Conservation (phyloP, 2,113 vertebrate species). For the Pseudonaja textilis region DNA sequence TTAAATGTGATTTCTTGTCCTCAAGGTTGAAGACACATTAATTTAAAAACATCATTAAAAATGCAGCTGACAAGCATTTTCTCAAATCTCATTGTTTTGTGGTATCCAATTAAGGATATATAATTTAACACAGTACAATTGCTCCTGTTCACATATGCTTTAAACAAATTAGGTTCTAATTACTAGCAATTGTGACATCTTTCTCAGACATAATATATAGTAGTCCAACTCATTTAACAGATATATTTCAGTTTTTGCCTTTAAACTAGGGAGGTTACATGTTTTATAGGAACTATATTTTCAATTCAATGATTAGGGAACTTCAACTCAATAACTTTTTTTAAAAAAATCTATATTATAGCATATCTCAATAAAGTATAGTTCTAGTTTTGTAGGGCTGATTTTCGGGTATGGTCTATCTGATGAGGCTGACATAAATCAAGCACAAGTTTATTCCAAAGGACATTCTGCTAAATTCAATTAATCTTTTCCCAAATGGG, state of each 20-base stretch:
- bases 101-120: constrained; percentile 7
- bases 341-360: neutral
- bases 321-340: neutral
- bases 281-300: constrained; percentile 1
- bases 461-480: neutral
- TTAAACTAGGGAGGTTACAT: constrained; percentile 1
- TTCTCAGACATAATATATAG: neutral
- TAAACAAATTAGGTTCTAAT: constrained; percentile 33
- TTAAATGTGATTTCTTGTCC: neutral
- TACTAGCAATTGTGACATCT: constrained; percentile 13
- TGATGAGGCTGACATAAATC: neutral
- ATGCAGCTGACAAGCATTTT: neutral
- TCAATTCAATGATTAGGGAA: constrained; percentile 1
- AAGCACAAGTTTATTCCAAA: neutral
- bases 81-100: constrained; percentile 8
- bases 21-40: neutral
- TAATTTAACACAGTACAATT: constrained; percentile 8
- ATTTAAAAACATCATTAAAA: neutral
- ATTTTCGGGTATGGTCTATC: neutral
- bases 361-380: neutral
- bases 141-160: constrained; percentile 9
- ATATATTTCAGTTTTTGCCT: neutral
- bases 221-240: constrained; percentile 2
- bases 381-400: neutral
- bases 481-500: neutral